These are phyloP conservation scores for Rhincodon typus DNA, from an alignment of 2,797 vertebrate species.

Conservation along the genomic window DNA sequence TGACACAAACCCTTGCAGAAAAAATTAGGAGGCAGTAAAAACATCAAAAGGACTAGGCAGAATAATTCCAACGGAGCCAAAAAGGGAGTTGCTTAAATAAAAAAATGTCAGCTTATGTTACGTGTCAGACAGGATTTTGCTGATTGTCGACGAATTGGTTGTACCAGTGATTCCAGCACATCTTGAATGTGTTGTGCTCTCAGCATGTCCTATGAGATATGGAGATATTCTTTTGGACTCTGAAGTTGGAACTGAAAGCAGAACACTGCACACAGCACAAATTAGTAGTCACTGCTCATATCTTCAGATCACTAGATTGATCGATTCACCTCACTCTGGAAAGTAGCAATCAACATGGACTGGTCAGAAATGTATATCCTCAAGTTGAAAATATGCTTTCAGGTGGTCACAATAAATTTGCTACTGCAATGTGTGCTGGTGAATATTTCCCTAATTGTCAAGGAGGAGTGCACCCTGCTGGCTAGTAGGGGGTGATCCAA, in stretches of 20 bases:
- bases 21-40: background rate
- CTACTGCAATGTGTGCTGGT: background rate
- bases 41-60: background rate
- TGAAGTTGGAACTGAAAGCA: background rate
- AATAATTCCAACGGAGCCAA: background rate
- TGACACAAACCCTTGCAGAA: background rate
- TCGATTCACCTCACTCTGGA: no score
- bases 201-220: no score
- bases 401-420: background rate
- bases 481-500: background rate
- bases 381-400: background rate
- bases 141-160: background rate
- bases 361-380: background rate
- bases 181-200: no score
- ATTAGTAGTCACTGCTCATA: no score
- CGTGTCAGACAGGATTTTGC: background rate
- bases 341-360: background rate
- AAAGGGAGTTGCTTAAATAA: background rate
- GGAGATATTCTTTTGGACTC: background rate
- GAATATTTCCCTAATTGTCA: background rate
- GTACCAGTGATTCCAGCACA: background rate
- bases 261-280: no score
- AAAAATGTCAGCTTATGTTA: background rate
- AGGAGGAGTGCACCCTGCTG: background rate
- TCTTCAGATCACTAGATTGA: no score